Evolutionary conservation across 2,888 invertebrate genomes (phyloP), one percentile per base, ranked within the genome.

Genomic region (Orchesellides sinensis): DNA sequence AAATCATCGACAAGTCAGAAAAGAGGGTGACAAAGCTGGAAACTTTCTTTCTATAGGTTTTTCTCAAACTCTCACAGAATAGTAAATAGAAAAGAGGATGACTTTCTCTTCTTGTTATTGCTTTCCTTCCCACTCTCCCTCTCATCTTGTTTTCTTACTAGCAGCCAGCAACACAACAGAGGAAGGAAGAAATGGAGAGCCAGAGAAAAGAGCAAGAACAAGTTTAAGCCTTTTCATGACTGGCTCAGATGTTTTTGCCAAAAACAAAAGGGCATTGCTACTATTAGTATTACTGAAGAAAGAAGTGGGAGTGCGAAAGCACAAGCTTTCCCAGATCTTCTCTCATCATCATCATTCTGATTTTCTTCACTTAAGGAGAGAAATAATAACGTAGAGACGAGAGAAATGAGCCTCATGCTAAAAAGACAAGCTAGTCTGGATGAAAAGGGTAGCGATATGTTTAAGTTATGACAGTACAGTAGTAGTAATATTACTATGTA

Each of bases 1-100:
- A 88, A 88, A 88, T 87, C 88, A 87, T 88, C 83, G 84, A 87
- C 83, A 86, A 86, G 86, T 86, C 86, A 86, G 83, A 82, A 66
- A 70, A 75, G 75, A 83, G 85, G 83, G 86, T 86, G 86, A 86
- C 86, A 86, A 86, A 86, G 83, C 84, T 80, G 72, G 68, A 83
- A 82, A 83, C 83, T 84, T 84, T 85, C 84, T 69, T 70, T 73
- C 52, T 70, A 56, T 35, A 66, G 49, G 45, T 75, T 49, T 63
- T 17, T 68, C 80, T 47, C 29, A 77, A 69, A 83, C 84, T 84
- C 80, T 19, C 63, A 12, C 65, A 74, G 86, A 86, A 86, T 86
- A 86, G 82, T 83, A 86, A 86, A 78, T 70, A 84, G 69, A 70
- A 54, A 56, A 25, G 56, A 56, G n/a, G 14, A 32, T 17, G 32